Percentiles rank a stretch among this genome's conserved stretches.
Evolutionary conservation across 2,113 vertebrate species (phyloP).

Genomic region (Meles meles): DNA sequence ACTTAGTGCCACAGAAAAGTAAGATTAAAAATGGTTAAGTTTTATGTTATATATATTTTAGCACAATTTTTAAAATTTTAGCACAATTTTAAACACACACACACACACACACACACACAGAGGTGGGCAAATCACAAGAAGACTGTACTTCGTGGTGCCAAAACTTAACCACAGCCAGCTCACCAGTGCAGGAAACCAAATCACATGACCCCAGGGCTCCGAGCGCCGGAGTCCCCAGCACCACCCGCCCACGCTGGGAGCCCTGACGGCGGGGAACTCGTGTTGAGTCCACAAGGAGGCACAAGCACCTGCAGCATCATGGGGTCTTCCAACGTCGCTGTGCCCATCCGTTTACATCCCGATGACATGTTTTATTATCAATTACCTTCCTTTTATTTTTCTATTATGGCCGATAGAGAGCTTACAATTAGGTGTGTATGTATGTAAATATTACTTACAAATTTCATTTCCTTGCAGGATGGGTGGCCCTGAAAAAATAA

Average conservation of each 20-base stretch:
- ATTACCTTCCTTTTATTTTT: background rate
- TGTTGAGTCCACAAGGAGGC: rapidly evolving
- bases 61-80: background rate
- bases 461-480: background rate
- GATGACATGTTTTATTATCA: background rate
- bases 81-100: background rate
- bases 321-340: rapidly evolving
- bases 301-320: background rate
- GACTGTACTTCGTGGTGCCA: background rate
- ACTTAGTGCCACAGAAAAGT: background rate
- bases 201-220: rapidly evolving
- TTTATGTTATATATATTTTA: background rate
- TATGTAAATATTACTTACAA: background rate
- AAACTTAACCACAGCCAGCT: background rate
- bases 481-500: background rate
- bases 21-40: background rate
- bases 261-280: rapidly evolving
- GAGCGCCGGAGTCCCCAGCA: rapidly evolving
- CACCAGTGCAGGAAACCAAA: background rate
- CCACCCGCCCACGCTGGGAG: rapidly evolving
- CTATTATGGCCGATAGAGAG: background rate
- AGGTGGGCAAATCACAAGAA: background rate
- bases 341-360: background rate
- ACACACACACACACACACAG: background rate
- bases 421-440: background rate